Percentiles rank a stretch among this genome's conserved stretches.
These are phyloP conservation scores for Sminthurinus signatus DNA, from an alignment of 1,140 invertebrate species.

Conservation along the genomic window DNA sequence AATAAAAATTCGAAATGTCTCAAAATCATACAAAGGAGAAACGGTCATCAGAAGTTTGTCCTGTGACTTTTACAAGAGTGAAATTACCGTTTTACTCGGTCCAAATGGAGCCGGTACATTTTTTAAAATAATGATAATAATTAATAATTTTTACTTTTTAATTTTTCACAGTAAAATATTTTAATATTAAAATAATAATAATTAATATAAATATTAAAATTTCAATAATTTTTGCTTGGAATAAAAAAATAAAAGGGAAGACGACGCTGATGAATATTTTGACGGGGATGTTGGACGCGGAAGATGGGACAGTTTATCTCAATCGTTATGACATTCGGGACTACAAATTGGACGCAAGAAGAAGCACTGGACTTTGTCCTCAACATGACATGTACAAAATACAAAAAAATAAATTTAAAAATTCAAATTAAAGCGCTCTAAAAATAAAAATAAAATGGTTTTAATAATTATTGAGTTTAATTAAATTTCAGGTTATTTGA, in stretches of 20 bases:
- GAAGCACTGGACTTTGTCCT: constrained; percentile 60
- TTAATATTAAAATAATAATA: no score
- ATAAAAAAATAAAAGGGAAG: constrained; percentile 48
- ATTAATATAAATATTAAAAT: no score
- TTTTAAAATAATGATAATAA: no score
- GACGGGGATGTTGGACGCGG: constrained; percentile 26
- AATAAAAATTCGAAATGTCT: constrained; percentile 41
- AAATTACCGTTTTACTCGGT: constrained; percentile 54
- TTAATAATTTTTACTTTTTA: no score
- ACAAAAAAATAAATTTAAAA: no score
- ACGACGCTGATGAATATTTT: constrained; percentile 52
- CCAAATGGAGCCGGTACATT: constrained; percentile 52
- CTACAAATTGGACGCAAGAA: constrained; percentile 49
- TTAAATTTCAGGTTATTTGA: no score
- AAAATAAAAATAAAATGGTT: no score
- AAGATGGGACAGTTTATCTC: constrained; percentile 53
- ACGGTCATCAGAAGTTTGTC: constrained; percentile 42
- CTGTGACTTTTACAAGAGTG: constrained; percentile 50
- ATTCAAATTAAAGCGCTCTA: no score
- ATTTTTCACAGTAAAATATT: no score
- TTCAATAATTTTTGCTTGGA: no score
- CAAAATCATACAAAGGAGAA: constrained; percentile 22
- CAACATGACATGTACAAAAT: constrained; percentile 58
- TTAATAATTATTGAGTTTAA: no score
- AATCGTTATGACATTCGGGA: constrained; percentile 58